phyloP scores from a whole-genome alignment of 2,113 vertebrate species.

The Heterochromis multidens region DNA sequence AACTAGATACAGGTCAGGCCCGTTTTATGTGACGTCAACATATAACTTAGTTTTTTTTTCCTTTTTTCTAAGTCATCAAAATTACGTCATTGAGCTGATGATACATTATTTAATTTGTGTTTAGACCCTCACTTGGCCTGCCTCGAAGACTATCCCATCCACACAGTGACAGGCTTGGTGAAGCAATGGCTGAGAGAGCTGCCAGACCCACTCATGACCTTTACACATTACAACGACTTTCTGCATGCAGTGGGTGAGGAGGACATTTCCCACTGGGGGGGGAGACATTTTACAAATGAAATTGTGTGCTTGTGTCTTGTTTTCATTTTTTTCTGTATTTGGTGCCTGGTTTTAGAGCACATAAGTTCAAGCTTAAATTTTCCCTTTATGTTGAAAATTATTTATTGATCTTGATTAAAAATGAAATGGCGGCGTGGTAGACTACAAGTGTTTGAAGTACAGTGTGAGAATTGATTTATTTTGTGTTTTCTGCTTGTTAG shows the following conservation, averaged over 20 bases:
- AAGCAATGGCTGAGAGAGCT: slow-evolving; percentile 96
- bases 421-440: neutral
- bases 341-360: neutral
- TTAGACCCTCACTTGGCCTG: slow-evolving; percentile 82
- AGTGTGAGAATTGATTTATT: neutral
- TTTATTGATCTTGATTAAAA: neutral
- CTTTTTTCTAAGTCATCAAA: neutral
- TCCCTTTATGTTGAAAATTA: neutral
- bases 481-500: slow-evolving; percentile 57
- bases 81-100: neutral
- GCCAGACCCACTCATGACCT: slow-evolving; percentile 95
- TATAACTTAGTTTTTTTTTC: neutral
- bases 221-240: slow-evolving; percentile 89
- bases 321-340: neutral
- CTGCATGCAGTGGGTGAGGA: slow-evolving; percentile 90
- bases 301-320: neutral
- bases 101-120: neutral
- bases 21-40: neutral
- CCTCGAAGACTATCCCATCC: slow-evolving; percentile 93
- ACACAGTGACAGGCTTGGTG: slow-evolving; percentile 91
- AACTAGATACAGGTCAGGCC: slow-evolving; percentile 84
- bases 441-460: neutral
- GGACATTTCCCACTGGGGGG: neutral
- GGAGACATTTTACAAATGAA: neutral
- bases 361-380: neutral